Base-by-base conservation (phyloP, 2,888 invertebrate species). In the Anagyrus pseudococci region DNA sequence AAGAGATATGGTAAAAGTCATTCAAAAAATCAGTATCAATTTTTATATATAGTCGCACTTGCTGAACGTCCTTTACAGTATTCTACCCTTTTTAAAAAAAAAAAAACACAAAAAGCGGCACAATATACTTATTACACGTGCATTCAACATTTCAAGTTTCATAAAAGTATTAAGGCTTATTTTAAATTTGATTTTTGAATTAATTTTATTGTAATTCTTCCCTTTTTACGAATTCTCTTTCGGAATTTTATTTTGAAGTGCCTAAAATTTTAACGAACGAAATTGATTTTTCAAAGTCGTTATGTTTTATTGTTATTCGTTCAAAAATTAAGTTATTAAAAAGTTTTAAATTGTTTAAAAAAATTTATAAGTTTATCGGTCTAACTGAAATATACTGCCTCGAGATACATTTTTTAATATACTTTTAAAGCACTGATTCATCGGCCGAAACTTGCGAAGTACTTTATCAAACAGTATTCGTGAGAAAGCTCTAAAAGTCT, bases 401-500 rank as follows among this genome's bases (percentile, higher is more conserved):
- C 20, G 17, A 58, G 20, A 58, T 55, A 52, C 13, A 26, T 48
- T 52, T 54, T 29, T 47, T 17, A 48, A 43, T 25, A 20, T 52
- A 64, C 33, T 54, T 29, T 47, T 17, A 48, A 43, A 25, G 25
- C 56, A 64, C 33, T 47, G 19, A 13, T 37, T 37, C 33, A 8
- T 37, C 33, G 23, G 22, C 47, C n/a, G n/a, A 57, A 50, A 47
- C 37, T 26, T 55, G 25, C 33, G 10, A 62, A 44, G 29, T 33
- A 62, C 19, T 47, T 56, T 52, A 55, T 46, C 17, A 7, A 60
- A 22, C 61, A 65, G 65, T 65, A 65, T 65, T 65, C 23, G 19
- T 65, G n/a, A 65, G 49, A 33, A 44, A 61, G 48, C 48, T 49
- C 49, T 15, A 48, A 55, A 58, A 60, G 64, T 64, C 65, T 65